Percentiles rank a stretch among this genome's conserved stretches.
Conservation (phyloP, 2,113 vertebrate species). For the Spermophilus dauricus region DNA sequence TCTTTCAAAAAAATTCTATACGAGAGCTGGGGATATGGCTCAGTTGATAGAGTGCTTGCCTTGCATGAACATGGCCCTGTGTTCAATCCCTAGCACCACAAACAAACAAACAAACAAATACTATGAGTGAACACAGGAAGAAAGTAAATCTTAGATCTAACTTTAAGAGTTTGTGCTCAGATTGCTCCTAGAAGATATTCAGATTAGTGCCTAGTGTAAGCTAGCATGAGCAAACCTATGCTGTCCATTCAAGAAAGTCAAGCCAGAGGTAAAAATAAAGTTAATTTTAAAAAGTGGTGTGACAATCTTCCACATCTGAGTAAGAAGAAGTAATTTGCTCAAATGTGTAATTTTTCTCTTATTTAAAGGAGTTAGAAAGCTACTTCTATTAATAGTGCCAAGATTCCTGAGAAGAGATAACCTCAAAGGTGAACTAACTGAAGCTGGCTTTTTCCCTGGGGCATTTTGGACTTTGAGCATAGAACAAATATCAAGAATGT, state of each 20-base stretch:
- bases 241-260: neutral
- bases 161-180: neutral
- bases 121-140: neutral
- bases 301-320: neutral
- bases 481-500: conserved; percentile 17
- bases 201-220: neutral
- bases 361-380: conserved; percentile 4
- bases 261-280: neutral
- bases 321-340: neutral
- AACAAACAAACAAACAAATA: neutral
- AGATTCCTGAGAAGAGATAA: neutral
- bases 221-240: neutral
- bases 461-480: neutral
- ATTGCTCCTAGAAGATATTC: neutral
- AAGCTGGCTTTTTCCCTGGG: neutral
- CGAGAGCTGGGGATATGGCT: too few relatives aligned
- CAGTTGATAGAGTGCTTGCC: too few relatives aligned
- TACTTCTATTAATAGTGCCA: neutral
- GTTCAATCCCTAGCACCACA: too few relatives aligned
- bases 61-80: too few relatives aligned
- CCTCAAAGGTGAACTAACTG: neutral
- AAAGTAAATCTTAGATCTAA: neutral
- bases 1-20: neutral
- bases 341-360: neutral
- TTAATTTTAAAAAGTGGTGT: neutral